These are phyloP conservation scores for Cherax quadricarinatus DNA, from an alignment of 1,140 invertebrate species.

Conservation along the genomic window DNA sequence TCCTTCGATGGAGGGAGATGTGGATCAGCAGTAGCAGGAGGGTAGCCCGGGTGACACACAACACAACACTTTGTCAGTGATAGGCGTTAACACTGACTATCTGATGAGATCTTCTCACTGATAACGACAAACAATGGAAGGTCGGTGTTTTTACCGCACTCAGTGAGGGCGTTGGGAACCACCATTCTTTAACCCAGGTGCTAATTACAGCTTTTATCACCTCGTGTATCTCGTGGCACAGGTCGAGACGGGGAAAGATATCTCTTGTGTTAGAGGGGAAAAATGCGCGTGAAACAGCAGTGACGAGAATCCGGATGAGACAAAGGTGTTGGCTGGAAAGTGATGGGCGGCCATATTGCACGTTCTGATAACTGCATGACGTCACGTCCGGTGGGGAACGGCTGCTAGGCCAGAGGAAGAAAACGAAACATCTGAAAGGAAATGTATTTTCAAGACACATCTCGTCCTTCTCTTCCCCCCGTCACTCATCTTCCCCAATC, in stretches of 20 bases:
- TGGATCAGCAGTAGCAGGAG: too few species aligned
- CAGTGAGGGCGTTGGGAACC: neutral
- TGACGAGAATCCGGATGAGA: constrained; percentile 16
- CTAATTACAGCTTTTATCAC: constrained; percentile 19
- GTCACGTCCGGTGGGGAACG: constrained; percentile 19
- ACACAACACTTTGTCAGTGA: neutral
- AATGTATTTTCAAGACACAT: constrained; percentile 29
- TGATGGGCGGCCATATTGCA: constrained; percentile 37
- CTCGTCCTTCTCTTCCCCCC: neutral
- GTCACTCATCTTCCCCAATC: too few species aligned
- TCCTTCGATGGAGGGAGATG: too few species aligned
- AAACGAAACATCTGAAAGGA: constrained; percentile 29
- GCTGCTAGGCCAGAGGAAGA: neutral
- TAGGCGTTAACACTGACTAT: constrained; percentile 6
- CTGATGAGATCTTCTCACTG: constrained; percentile 24
- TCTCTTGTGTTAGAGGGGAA: neutral
- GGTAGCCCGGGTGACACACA: too few species aligned
- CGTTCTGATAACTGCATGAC: constrained; percentile 40
- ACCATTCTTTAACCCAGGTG: neutral
- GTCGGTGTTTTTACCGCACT: neutral
- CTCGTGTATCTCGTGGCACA: neutral
- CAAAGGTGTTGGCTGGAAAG: constrained; percentile 46
- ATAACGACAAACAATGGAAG: constrained; percentile 17
- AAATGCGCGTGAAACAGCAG: too few species aligned
- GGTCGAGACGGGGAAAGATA: neutral